phyloP scores from a whole-genome alignment of 2,888 invertebrate genomes.

The Sphaerophoria taeniata region DNA sequence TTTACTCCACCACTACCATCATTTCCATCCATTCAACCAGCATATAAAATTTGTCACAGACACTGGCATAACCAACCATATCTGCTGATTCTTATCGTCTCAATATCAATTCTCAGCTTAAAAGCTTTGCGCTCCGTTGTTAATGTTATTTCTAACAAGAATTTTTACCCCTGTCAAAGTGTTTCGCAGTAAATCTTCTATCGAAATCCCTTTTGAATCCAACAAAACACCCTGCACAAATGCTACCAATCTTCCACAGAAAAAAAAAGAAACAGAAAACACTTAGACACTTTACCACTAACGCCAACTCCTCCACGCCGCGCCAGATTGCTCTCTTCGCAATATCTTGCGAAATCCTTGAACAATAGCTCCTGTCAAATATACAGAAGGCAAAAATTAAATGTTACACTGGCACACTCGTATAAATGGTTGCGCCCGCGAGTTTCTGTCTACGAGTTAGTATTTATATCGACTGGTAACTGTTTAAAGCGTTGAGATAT shows the following conservation, averaged over 20 bases:
- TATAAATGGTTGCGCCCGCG: not conserved
- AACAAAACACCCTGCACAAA: conserved; percentile 16
- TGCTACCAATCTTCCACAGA: not conserved
- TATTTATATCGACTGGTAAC: not conserved
- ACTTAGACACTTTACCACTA: too few species aligned
- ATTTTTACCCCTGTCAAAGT: conserved; percentile 26
- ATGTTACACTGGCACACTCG: conserved; percentile 44
- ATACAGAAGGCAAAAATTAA: conserved; percentile 65
- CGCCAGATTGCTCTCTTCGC: not conserved
- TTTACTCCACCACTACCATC: too few species aligned
- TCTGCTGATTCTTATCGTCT: conserved; percentile 16
- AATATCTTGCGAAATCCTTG: conserved; percentile 62
- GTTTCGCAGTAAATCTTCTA: conserved; percentile 58
- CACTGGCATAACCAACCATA: too few species aligned
- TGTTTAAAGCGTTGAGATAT: not conserved
- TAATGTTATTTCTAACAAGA: conserved; percentile 29
- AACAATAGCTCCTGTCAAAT: conserved; percentile 69
- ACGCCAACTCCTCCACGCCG: too few species aligned
- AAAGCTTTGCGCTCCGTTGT: conserved; percentile 27
- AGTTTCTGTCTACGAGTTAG: not conserved
- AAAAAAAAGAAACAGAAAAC: too few species aligned
- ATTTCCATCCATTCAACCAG: too few species aligned
- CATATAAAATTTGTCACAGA: too few species aligned
- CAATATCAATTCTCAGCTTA: conserved; percentile 20
- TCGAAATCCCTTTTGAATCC: conserved; percentile 55